Conservation (phyloP, 1,140 invertebrate species). For the Heliconius himera region DNA sequence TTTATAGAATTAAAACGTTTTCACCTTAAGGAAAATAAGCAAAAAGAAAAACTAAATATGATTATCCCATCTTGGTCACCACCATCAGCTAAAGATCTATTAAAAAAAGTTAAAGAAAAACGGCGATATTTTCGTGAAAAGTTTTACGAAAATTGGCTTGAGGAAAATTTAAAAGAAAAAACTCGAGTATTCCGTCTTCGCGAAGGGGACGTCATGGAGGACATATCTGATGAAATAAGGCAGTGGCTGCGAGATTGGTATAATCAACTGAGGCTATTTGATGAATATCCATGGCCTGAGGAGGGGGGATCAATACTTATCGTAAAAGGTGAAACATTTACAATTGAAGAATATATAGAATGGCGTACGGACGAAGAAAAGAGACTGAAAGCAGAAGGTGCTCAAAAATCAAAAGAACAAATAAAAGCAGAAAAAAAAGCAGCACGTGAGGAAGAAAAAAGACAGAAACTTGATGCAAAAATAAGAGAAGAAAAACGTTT, state of each 20-base stretch:
- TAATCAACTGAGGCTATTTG: constrained; percentile 58
- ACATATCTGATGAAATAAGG: constrained; percentile 86
- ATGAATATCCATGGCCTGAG: constrained; percentile 72
- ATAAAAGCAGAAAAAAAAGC: constrained; percentile 71
- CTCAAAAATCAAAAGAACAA: constrained; percentile 67
- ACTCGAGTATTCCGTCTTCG: constrained; percentile 80
- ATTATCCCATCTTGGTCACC: constrained; percentile 56
- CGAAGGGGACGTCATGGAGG: constrained; percentile 84
- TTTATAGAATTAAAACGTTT: constrained; percentile 68
- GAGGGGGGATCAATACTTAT: constrained; percentile 75
- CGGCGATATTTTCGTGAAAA: constrained; percentile 78
- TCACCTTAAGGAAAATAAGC: constrained; percentile 48
- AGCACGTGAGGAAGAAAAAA: constrained; percentile 61
- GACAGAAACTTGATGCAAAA: constrained; percentile 58
- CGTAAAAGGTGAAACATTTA: constrained; percentile 72
- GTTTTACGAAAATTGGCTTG: constrained; percentile 78
- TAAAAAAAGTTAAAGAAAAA: constrained; percentile 78
- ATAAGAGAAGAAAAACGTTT: constrained; percentile 62
- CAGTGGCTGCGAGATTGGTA: constrained; percentile 85
- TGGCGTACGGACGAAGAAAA: constrained; percentile 67
- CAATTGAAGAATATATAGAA: constrained; percentile 68
- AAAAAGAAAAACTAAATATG: constrained; percentile 66
- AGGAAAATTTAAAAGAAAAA: constrained; percentile 82
- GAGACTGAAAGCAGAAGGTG: constrained; percentile 60
- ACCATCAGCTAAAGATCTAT: constrained; percentile 72